Conservation (phyloP, 2,113 vertebrate species). For the Pionites leucogaster region DNA sequence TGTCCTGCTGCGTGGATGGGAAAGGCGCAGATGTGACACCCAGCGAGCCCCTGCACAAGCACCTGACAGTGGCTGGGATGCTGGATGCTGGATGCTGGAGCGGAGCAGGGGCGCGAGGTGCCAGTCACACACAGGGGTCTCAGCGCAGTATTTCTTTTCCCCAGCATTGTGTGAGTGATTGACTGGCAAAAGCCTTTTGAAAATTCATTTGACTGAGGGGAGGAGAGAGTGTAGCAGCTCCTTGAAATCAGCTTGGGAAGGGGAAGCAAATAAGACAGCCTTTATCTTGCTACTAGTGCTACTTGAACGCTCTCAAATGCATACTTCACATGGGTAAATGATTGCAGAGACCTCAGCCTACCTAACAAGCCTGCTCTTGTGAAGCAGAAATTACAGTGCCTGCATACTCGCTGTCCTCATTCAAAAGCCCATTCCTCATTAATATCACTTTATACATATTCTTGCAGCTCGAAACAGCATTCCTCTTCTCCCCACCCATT, state of each 20-base stretch:
- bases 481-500: slow-evolving; percentile 74
- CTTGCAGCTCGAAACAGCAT: slow-evolving; percentile 62
- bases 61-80: not conserved
- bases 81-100: not conserved
- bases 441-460: slow-evolving; percentile 46
- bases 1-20: not conserved
- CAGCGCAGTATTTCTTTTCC: not conserved
- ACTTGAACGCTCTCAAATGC: slow-evolving; percentile 20
- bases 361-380: not conserved
- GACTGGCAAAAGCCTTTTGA: slow-evolving; percentile 47
- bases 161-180: slow-evolving; percentile 17
- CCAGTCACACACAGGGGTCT: not conserved
- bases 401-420: slow-evolving; percentile 19
- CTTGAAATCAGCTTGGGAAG: slow-evolving; percentile 48
- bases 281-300: slow-evolving; percentile 27
- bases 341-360: not conserved
- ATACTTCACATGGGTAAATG: not conserved
- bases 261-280: not conserved
- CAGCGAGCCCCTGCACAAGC: not conserved
- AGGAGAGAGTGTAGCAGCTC: not conserved
- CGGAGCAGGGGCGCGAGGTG: not conserved
- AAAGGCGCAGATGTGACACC: not conserved
- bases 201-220: slow-evolving; percentile 25
- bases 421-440: slow-evolving; percentile 59
- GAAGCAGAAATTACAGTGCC: slow-evolving; percentile 23